A percentile compares a stretch with the other conserved stretches of the same genome.
phyloP scores from a whole-genome alignment of 2,113 vertebrate species.

The Morone saxatilis region DNA sequence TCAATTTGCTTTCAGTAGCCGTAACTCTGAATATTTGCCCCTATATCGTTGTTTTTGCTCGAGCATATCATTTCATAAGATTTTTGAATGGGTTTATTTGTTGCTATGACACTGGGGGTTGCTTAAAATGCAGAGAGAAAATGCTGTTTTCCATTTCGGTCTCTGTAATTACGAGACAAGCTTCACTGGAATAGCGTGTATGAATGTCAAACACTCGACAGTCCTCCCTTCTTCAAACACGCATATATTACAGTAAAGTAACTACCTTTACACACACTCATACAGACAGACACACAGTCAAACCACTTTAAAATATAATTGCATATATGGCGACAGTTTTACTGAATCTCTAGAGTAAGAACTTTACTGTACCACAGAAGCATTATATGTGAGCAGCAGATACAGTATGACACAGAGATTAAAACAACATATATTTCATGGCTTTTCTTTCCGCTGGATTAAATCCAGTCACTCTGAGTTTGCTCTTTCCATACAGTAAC shows the following conservation, averaged over 20 bases:
- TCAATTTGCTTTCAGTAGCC: not conserved
- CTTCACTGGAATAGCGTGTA: slow-evolving; percentile 26
- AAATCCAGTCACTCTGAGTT: slow-evolving; percentile 45
- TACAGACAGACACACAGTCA: not conserved
- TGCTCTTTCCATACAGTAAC: slow-evolving; percentile 1
- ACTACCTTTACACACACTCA: slow-evolving; percentile 19
- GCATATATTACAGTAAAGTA: slow-evolving; percentile 51
- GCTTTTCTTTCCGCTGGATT: slow-evolving; percentile 67
- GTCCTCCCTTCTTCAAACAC: slow-evolving; percentile 29
- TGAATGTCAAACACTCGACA: slow-evolving; percentile 56
- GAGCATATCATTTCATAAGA: not conserved
- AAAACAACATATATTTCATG: slow-evolving; percentile 71
- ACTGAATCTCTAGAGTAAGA: slow-evolving; percentile 53
- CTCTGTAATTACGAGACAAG: slow-evolving; percentile 38
- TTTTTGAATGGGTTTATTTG: slow-evolving; percentile 38
- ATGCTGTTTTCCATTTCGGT: slow-evolving; percentile 49
- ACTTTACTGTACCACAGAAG: slow-evolving; percentile 72
- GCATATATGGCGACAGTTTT: slow-evolving; percentile 36
- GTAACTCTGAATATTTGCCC: not conserved
- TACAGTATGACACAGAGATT: slow-evolving; percentile 53
- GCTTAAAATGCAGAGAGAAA: slow-evolving; percentile 40
- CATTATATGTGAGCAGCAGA: slow-evolving; percentile 57
- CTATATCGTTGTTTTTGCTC: not conserved
- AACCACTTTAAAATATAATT: slow-evolving; percentile 35
- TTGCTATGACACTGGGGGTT: slow-evolving; percentile 21